phyloP scores from a whole-genome alignment of 2,797 vertebrate species.

The Gallinago nigripennis region DNA sequence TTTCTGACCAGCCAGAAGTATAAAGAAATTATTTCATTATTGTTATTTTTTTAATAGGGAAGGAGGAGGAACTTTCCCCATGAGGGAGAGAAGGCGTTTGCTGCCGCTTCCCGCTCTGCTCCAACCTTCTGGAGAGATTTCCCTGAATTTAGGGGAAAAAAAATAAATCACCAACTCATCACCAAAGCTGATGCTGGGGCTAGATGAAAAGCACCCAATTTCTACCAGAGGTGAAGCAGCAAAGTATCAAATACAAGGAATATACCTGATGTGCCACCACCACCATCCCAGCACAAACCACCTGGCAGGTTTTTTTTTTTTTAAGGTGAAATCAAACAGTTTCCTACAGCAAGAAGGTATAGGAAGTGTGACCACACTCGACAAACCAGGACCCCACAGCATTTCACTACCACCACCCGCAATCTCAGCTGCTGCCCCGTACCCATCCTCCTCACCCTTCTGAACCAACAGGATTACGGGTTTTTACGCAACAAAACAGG shows the following conservation, averaged over 20 bases:
- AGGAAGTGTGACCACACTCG: background rate
- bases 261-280: fast-evolving
- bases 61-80: background rate
- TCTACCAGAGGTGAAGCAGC: background rate
- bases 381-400: background rate
- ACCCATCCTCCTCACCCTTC: background rate
- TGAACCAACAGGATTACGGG: background rate
- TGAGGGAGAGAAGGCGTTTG: background rate
- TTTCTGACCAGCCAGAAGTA: background rate
- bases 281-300: background rate
- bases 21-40: background rate
- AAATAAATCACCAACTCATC: no score
- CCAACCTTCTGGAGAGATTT: background rate
- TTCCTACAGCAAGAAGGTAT: background rate
- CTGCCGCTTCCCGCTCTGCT: background rate
- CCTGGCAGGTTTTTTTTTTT: fast-evolving
- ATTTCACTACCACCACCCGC: background rate
- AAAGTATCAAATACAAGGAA: background rate
- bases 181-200: background rate
- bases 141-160: background rate
- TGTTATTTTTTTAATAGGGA: background rate
- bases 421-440: background rate
- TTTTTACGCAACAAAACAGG: background rate
- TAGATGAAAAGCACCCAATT: background rate
- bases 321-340: background rate